phyloP scores from a whole-genome alignment of 1,140 invertebrate genomes.

The Meloidogyne hapla region DNA sequence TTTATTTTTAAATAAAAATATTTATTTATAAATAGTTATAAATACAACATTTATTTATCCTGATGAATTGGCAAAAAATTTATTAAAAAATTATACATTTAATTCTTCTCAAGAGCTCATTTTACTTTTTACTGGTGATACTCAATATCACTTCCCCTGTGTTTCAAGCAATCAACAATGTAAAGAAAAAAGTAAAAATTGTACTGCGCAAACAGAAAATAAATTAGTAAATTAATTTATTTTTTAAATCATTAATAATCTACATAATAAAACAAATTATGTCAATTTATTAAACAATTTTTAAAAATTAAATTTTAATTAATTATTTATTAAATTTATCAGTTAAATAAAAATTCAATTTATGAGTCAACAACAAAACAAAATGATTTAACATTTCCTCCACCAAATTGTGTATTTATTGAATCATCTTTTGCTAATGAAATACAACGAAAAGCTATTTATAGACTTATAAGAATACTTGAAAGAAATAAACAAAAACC shows the following conservation, averaged over 20 bases:
- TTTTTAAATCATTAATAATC: too few species aligned
- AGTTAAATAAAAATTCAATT: background rate
- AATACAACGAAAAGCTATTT: constrained; percentile 1
- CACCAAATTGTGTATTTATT: background rate
- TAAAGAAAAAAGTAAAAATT: background rate
- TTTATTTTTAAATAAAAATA: too few species aligned
- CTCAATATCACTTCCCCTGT: background rate
- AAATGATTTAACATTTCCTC: background rate
- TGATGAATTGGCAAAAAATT: background rate
- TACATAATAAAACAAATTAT: too few species aligned
- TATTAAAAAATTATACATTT: background rate
- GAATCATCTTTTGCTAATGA: background rate
- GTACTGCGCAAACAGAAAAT: background rate
- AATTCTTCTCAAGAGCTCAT: background rate
- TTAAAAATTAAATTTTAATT: background rate
- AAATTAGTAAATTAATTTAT: background rate
- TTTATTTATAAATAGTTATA: background rate
- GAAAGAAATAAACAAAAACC: background rate
- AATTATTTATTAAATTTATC: background rate
- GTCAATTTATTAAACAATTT: too few species aligned
- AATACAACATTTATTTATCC: background rate
- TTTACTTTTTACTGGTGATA: background rate
- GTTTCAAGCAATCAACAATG: background rate
- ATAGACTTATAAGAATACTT: background rate
- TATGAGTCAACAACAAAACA: background rate